A percentile compares a stretch with the other conserved stretches of the same genome.
These are phyloP conservation scores for Prionailurus viverrinus DNA, from an alignment of 2,113 vertebrate genomes.

Conservation along the genomic window DNA sequence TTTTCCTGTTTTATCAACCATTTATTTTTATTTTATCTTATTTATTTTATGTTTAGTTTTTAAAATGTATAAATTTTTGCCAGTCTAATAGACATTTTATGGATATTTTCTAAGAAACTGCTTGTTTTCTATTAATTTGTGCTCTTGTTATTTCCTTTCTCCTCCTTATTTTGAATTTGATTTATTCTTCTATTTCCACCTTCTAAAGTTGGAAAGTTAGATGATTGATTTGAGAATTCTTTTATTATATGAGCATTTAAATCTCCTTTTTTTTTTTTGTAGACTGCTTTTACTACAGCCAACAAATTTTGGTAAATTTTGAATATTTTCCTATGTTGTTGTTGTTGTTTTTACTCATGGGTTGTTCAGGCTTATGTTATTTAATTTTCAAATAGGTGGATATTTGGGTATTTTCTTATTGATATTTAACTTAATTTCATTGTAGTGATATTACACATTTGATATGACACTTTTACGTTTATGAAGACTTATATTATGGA, in stretches of 20 bases:
- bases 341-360: background rate
- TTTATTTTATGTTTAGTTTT: background rate
- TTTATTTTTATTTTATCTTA: background rate
- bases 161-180: background rate
- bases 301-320: background rate
- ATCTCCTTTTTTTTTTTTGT: background rate
- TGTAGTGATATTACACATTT: background rate
- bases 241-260: background rate
- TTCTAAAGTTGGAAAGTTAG: background rate
- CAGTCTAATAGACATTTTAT: background rate
- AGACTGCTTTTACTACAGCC: background rate
- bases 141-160: background rate
- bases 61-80: background rate
- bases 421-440: background rate
- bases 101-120: background rate
- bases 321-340: background rate
- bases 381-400: background rate
- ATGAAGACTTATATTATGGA: background rate
- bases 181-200: background rate
- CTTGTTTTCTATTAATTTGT: background rate
- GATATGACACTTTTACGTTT: background rate
- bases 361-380: background rate
- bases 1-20: background rate
- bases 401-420: background rate
- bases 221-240: background rate